Evolutionary conservation across 1,140 invertebrate species (phyloP), one percentile per base, ranked within the genome.

Genomic region (Lasioglossum albipes): DNA sequence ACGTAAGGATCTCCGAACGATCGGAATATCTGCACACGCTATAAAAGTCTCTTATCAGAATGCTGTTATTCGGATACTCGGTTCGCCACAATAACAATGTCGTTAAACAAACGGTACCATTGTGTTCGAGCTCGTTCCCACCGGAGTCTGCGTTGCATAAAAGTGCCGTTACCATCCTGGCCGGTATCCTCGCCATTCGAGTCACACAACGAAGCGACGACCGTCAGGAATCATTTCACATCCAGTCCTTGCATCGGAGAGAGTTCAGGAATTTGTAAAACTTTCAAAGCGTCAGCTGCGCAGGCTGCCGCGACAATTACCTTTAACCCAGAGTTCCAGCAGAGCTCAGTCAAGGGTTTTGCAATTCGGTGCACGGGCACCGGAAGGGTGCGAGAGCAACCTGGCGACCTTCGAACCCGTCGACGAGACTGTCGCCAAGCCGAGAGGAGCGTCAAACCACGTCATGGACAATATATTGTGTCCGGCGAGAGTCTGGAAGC

Each of bases 361-460:
- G 20, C 31, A 7, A 10, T 9, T 49, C 62, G 74, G 81, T 81
- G 82, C 83, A 73, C 57, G 12, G 72, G 81, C 61, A 83, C 71
- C 75, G 61, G 64, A 64, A 54, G 81, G 76, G 81, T 80, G 76
- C 64, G 67, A 82, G 67, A 82, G 67, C 67, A 75, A 85, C 71
- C 70, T 57, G 57, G 61, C 66, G 79, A 85, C 83, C 84, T 85
- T 85, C 84, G 84, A 81, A 75, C 62, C 65, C 57, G 69, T 59
- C 84, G 42, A 49, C 74, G 41, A 82, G 45, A 74, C 20, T 16
- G 75, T 68, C 84, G 73, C 45, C 62, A 22, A 36, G 71, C 72
- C 64, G 61, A 57, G 49, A 75, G 70, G 79, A 86, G 20, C 13
- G 13, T 27, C 16, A 49, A 20, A 57, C 57, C 20, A 59, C 57